These are phyloP conservation scores for Neolamprologus modestus DNA, from an alignment of 2,113 vertebrate species.

Conservation along the genomic window DNA sequence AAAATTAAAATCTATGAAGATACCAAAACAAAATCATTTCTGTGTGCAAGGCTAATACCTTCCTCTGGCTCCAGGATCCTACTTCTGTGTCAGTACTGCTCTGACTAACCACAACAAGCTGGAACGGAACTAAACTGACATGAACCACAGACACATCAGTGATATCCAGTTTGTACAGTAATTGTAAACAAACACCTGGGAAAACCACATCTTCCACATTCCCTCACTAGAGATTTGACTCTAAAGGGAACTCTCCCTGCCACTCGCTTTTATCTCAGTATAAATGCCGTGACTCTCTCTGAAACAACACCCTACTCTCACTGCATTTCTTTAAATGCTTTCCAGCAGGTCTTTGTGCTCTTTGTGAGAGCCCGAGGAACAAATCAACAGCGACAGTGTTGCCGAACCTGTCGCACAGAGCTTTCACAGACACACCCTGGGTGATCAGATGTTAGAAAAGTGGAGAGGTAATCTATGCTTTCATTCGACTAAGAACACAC, in stretches of 20 bases:
- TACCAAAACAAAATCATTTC: neutral
- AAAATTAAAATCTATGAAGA: neutral
- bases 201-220: neutral
- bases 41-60: neutral
- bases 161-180: neutral
- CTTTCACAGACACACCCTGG: neutral
- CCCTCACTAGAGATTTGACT: neutral
- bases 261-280: neutral
- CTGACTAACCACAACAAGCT: neutral
- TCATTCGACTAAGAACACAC: neutral
- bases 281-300: neutral
- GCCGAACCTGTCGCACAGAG: neutral
- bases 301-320: neutral
- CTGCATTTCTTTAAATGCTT: neutral
- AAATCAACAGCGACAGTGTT: neutral
- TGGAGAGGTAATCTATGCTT: neutral
- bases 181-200: neutral
- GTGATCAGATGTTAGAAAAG: neutral
- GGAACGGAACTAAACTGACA: neutral
- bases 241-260: neutral
- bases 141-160: neutral
- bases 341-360: neutral
- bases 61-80: neutral
- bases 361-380: neutral
- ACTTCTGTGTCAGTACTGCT: neutral